Percentiles rank a stretch among this genome's conserved stretches.
phyloP scores from a whole-genome alignment of 2,797 vertebrate genomes.

The Mionectes olivaceus region DNA sequence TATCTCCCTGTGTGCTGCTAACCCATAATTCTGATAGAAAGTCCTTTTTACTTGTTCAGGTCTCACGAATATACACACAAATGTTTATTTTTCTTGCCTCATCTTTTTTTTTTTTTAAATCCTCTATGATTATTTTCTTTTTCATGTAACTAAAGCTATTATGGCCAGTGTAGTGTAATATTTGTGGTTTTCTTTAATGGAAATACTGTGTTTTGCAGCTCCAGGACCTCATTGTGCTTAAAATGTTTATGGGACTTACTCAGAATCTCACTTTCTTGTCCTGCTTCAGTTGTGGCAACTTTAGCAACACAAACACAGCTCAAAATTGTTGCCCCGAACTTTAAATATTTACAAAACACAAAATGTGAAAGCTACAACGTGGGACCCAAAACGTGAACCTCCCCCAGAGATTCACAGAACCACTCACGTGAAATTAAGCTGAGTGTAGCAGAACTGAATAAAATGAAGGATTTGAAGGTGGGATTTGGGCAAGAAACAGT shows the following conservation, averaged over 20 bases:
- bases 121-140: not conserved
- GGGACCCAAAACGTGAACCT: not conserved
- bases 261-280: not conserved
- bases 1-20: no score
- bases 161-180: rapidly evolving
- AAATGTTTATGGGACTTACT: not conserved
- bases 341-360: not conserved
- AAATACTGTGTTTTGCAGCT: not conserved
- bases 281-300: rapidly evolving
- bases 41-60: not conserved
- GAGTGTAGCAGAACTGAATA: not conserved
- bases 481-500: not conserved
- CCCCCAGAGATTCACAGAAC: not conserved
- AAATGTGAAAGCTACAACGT: not conserved
- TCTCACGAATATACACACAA: not conserved
- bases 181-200: not conserved
- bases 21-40: rapidly evolving
- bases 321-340: not conserved
- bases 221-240: rapidly evolving
- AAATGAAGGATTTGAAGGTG: not conserved
- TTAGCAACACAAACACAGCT: not conserved
- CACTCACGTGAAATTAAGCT: not conserved
- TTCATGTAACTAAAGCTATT: rapidly evolving
- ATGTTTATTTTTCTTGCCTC: rapidly evolving
- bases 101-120: no score